Evolutionary conservation across 2,113 vertebrate species (phyloP), one percentile per base, ranked within the genome.

Genomic region (Oncorhynchus keta): DNA sequence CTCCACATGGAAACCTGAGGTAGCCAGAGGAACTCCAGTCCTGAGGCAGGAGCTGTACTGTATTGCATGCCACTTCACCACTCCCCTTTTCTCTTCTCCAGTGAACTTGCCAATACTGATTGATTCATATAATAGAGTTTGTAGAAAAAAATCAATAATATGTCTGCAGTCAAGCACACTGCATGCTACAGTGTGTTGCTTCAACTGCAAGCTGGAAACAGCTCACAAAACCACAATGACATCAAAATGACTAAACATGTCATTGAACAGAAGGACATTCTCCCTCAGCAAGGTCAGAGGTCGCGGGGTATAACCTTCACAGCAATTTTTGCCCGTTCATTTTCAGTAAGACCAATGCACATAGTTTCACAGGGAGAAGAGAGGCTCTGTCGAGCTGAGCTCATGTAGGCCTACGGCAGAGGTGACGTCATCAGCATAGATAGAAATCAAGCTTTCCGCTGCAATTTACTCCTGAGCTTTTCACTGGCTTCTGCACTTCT

Each of bases 1-100:
- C 80, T 76, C 73, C 30, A 67, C 64, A 55, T 79, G 49, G 64
- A 51, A 22, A 14, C 13, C 72, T 83, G 71, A 79, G 81, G 71
- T 49, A 69, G 75, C 79, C 70, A 51, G 39, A 77, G 75, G 70
- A 75, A 61, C 68, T 32, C 73, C 39, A 45, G 9, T 81, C 20
- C 20, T 57, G 55, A 57, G 59, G 39, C 68, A 49, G 35, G 39
- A 76, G 73, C 68, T 75, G 9, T n/a, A 45, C 39, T 45, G 39
- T 45, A 45, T 2, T 39, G 39, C 39, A 9, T 39, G 39, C 39
- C 39, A 39, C 8, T 39, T 9, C 39, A 9, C 39, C 8, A 39
- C 51, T 57, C 11, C 51, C 18, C 51, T 57, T 57, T 11, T 57
- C 13, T 57, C 39, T 39, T 39, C 39, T 39, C 39, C 39, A 39